Evolutionary conservation across 2,113 vertebrate genomes (phyloP), one percentile per base, ranked within the genome.

Genomic region (Notarius lentiginosus): DNA sequence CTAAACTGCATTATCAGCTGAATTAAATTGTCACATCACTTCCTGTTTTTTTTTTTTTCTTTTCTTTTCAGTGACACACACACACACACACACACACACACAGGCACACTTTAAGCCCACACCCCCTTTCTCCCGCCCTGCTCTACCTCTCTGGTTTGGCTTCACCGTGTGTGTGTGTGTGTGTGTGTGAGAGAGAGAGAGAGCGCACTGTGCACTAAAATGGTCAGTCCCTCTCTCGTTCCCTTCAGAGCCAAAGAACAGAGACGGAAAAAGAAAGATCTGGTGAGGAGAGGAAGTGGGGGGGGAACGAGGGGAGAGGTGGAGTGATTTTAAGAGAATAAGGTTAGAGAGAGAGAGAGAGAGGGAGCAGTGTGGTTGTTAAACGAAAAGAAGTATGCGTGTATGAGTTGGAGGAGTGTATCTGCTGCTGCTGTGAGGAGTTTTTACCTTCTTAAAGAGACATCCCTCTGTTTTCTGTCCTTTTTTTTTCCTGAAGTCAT

Each of bases 371-470:
- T 9, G 60, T 14, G 56, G n/a, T 51, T 41, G 1, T 61, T 75
- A 75, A 76, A 51, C 6, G 1, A 30, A 68, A 53, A 83, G 61
- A 70, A 53, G 70, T 49, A 58, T 63, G 84, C 18, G 24, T 27
- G 24, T 2, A 15, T 15, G 70, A 84, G 70, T 60, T n/a, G 58
- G 58, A 75, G 55, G 68, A 85, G 72, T 47, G n/a, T 79, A 51
- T 76, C 56, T 61, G 27, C 56, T 73, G 5, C 73, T 76, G 73
- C 73, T 61, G 34, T 18, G 6, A 47, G 60, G 61, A 80, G 55
- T 41, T 80, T 82, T 82, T 65, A 82, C 80, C 80, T 82, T 82
- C 80, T 82, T 82, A 82, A 82, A 82, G 80, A 82, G 80, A 82
- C 80, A 82, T 65, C 61, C 41, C 41, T 82, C 80, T 30, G 56